phyloP scores from a whole-genome alignment of 2,113 vertebrate species.

The Cariama cristata region DNA sequence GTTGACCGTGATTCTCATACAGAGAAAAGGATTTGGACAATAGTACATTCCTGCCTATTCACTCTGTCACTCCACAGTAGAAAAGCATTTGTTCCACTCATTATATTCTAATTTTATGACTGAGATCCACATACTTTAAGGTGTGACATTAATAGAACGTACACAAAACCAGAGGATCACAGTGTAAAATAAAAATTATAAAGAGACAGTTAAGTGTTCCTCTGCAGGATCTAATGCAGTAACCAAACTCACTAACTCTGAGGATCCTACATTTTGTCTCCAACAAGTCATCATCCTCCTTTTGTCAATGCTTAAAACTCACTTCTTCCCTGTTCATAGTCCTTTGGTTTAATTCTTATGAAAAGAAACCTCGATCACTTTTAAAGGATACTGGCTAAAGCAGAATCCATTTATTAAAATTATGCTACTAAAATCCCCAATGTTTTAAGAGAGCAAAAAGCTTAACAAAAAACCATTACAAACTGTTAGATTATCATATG shows the following conservation, averaged over 20 bases:
- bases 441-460: neutral
- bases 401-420: neutral
- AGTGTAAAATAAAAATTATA: neutral
- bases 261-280: neutral
- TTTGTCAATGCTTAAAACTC: neutral
- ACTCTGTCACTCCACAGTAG: neutral
- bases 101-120: conserved; percentile 30
- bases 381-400: neutral
- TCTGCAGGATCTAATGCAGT: neutral
- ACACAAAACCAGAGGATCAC: neutral
- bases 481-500: neutral
- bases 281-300: neutral
- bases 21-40: conserved; percentile 20
- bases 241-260: neutral
- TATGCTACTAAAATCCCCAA: neutral
- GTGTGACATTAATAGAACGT: neutral
- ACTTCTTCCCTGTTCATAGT: neutral
- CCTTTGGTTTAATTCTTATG: neutral
- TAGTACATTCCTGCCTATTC: conserved; percentile 1
- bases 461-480: neutral
- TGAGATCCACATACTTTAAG: conserved; percentile 1
- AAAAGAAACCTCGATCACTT: neutral
- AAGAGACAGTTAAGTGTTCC: neutral
- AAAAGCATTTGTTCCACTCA: conserved; percentile 38
- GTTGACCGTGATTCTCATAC: neutral